A percentile compares a stretch with the other conserved stretches of the same genome.
phyloP scores from a whole-genome alignment of 2,888 invertebrate genomes.

The Drosophila longiperda region DNA sequence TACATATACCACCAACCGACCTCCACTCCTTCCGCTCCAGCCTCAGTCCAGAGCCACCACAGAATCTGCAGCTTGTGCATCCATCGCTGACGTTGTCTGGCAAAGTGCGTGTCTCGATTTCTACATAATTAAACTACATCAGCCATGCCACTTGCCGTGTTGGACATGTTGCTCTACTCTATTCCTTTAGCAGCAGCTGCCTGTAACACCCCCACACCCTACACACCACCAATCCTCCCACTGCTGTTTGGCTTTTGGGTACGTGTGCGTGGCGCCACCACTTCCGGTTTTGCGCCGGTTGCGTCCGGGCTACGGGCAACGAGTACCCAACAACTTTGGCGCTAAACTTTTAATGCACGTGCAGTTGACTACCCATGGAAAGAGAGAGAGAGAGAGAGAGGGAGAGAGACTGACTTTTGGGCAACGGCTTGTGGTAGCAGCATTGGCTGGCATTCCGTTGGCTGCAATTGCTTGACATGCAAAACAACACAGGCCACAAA shows the following conservation, averaged over 20 bases:
- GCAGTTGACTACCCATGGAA: constrained; percentile 35
- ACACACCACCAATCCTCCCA: too few species aligned
- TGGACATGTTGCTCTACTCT: constrained; percentile 26
- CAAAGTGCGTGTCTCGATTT: constrained; percentile 80
- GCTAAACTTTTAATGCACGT: constrained; percentile 79
- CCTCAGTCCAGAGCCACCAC: background rate
- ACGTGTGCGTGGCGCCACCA: constrained; percentile 58
- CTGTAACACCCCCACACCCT: background rate
- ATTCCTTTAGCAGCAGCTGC: constrained; percentile 15
- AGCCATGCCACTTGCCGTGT: constrained; percentile 38
- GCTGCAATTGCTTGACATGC: constrained; percentile 37
- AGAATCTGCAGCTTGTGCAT: constrained; percentile 33
- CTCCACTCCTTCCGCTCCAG: background rate
- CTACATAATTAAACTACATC: constrained; percentile 77
- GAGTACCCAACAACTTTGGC: constrained; percentile 60
- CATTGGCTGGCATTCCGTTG: constrained; percentile 36
- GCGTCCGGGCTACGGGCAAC: constrained; percentile 42
- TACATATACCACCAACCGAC: constrained; percentile 7
- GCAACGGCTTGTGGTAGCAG: constrained; percentile 53
- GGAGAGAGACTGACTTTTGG: constrained; percentile 31
- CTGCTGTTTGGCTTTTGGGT: constrained; percentile 24
- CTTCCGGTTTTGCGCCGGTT: constrained; percentile 70
- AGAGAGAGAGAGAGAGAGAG: background rate
- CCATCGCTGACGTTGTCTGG: constrained; percentile 54
- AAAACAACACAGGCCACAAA: constrained; percentile 50